phyloP scores from a whole-genome alignment of 2,888 invertebrate genomes.

The Hirtodrosophila confusa region DNA sequence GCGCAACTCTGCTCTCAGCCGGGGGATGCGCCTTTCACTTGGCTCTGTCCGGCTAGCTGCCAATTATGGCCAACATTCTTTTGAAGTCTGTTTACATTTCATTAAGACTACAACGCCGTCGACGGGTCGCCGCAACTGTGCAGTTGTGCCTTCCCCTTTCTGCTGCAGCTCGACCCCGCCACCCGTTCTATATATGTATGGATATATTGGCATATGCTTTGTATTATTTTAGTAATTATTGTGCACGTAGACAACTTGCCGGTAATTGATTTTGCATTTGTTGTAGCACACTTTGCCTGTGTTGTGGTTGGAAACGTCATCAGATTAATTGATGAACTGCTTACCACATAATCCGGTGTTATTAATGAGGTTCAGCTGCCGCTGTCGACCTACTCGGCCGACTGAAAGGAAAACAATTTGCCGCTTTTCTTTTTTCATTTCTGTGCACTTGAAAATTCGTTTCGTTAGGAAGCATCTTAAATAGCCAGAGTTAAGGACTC shows the following conservation, averaged over 20 bases:
- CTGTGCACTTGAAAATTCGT: slow-evolving; percentile 25
- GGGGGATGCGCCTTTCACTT: background rate
- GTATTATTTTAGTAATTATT: slow-evolving; percentile 48
- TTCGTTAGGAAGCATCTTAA: slow-evolving; percentile 19
- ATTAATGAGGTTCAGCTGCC: slow-evolving; percentile 23
- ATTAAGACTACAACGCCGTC: slow-evolving; percentile 70
- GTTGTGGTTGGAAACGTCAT: slow-evolving; percentile 11
- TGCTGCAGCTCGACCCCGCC: background rate
- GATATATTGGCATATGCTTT: slow-evolving; percentile 46
- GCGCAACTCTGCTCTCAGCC: background rate
- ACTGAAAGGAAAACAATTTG: slow-evolving; percentile 8
- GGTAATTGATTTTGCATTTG: slow-evolving; percentile 65
- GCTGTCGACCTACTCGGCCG: background rate
- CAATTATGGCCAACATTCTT: slow-evolving; percentile 76
- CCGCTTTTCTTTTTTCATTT: slow-evolving; percentile 9
- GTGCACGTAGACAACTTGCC: slow-evolving; percentile 55
- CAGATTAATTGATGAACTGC: slow-evolving; percentile 41
- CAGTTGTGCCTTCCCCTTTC: slow-evolving; percentile 4
- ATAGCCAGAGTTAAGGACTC: slow-evolving; percentile 23
- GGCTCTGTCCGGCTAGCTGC: slow-evolving; percentile 57
- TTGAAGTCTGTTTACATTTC: slow-evolving; percentile 80
- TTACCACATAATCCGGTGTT: slow-evolving; percentile 16
- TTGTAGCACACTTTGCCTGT: background rate
- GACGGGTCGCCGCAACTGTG: slow-evolving; percentile 45
- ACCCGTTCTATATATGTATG: no score